Percentiles rank a stretch among this genome's conserved stretches.
phyloP scores from a whole-genome alignment of 2,797 vertebrate species.

The Gallinago nigripennis region DNA sequence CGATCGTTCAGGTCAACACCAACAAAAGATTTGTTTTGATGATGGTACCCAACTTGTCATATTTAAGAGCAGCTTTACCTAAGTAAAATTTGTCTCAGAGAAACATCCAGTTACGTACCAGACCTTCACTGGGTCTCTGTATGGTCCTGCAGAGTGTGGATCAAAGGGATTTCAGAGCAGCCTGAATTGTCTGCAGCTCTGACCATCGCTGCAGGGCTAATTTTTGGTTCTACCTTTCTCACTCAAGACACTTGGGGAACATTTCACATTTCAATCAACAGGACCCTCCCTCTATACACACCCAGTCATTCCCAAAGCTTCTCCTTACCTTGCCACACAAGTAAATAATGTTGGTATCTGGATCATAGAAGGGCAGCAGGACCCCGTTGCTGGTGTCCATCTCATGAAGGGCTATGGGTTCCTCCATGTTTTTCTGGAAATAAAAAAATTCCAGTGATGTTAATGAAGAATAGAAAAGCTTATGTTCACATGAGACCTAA shows the following conservation, averaged over 20 bases:
- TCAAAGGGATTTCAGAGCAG: neutral
- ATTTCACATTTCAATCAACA: neutral
- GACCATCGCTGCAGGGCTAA: accelerated
- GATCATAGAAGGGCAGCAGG: conserved; percentile 93
- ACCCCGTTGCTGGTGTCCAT: conserved; percentile 98
- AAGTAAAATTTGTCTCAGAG: neutral
- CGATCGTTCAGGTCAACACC: neutral
- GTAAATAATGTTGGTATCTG: conserved; percentile 93
- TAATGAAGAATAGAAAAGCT: neutral
- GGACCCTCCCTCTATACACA: neutral
- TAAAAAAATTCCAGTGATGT: neutral
- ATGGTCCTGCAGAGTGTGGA: neutral
- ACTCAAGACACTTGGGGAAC: neutral
- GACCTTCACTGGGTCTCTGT: neutral
- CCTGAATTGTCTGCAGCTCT: neutral
- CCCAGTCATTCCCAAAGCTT: neutral
- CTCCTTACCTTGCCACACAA: conserved; percentile 91
- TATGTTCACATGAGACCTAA: neutral
- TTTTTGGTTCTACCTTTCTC: neutral
- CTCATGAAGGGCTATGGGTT: conserved; percentile 90
- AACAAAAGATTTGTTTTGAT: neutral
- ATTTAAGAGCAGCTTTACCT: neutral
- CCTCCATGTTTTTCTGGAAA: conserved; percentile 90
- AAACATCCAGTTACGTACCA: neutral
- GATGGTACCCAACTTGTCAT: neutral